A percentile compares a stretch with the other conserved stretches of the same genome.
phyloP scores from a whole-genome alignment of 2,797 vertebrate species.

The Sebastes kiyomatsui region DNA sequence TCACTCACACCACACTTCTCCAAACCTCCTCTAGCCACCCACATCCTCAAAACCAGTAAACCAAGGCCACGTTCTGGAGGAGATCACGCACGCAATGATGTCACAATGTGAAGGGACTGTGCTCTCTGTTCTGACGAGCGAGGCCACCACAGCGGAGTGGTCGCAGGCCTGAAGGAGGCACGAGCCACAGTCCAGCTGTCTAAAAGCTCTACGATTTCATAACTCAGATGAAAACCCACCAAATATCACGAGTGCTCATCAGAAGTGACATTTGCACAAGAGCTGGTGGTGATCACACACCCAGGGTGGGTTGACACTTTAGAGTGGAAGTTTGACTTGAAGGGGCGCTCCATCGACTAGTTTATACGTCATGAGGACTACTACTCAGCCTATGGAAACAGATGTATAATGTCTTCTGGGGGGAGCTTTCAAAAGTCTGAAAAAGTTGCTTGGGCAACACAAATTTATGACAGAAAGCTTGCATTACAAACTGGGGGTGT shows the following conservation, averaged over 20 bases:
- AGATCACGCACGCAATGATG: background rate
- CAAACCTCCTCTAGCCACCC: constrained; percentile 1
- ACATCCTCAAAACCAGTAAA: constrained; percentile 13
- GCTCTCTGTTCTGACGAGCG: background rate
- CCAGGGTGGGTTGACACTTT: background rate
- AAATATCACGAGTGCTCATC: background rate
- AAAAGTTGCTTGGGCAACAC: background rate
- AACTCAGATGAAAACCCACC: background rate
- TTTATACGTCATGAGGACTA: too few relatives aligned
- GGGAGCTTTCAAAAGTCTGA: background rate
- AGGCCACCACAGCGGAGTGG: background rate
- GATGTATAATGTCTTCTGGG: background rate
- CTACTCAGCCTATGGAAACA: background rate
- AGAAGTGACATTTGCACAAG: background rate
- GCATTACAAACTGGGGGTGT: background rate
- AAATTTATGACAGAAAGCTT: background rate
- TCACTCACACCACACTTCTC: constrained; percentile 1
- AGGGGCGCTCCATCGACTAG: too few relatives aligned
- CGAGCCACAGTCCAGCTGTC: background rate
- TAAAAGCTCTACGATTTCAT: background rate
- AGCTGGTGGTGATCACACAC: background rate
- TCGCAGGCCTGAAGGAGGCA: background rate
- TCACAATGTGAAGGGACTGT: background rate
- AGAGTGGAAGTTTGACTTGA: background rate
- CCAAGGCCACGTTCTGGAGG: background rate